Base-by-base conservation (phyloP, 2,113 vertebrate species). In the Pachycephala philippinensis region DNA sequence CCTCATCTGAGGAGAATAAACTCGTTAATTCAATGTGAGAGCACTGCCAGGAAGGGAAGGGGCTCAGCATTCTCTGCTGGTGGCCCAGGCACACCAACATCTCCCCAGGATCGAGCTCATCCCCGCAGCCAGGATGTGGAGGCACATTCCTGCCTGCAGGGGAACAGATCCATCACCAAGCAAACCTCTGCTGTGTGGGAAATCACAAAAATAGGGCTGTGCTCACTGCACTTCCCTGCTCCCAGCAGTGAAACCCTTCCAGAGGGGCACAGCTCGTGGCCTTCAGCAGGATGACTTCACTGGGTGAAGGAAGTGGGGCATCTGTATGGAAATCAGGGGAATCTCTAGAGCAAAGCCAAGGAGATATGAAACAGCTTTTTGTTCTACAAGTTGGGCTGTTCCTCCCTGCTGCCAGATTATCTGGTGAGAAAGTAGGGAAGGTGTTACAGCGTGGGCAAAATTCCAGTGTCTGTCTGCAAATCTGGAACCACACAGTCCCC, bases 301-400 rank as follows among this genome's bases (percentile, higher is more conserved):
- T n/a, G 31, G 27, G 31, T 9, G n/a, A 49, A 94, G 70, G 85
- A 97, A 96, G 85, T 88, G 63, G 63, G 59, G 87, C 42, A 65
- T 86, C 85, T 85, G 39, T 50, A 74, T 83, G 85, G 76, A 94
- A 96, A 96, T 86, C 66, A 76, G 82, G 96, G 92, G 79, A 90
- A 91, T 77, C 81, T 97, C 91, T 80, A 21, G 21, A 59, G 40
- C 12, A 24, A 83, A 85, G 54, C 1, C 63, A 83, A 66, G 61
- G 82, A 91, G 85, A 88, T 86, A 22, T 24, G 64, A 96, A 96
- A 94, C 21, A 21, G 7, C 37, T 69, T 45, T 61, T n/a, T 95
- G 42, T 33, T 72, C 18, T 3, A 33, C 24, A 28, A 35, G 44
- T 44, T 28, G 10, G 71, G 20, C 56, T 77, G 66, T 49, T 91